A percentile compares a stretch with the other conserved stretches of the same genome.
Conservation (phyloP, 1,140 invertebrate genomes). For the Neodiprion virginianus region DNA sequence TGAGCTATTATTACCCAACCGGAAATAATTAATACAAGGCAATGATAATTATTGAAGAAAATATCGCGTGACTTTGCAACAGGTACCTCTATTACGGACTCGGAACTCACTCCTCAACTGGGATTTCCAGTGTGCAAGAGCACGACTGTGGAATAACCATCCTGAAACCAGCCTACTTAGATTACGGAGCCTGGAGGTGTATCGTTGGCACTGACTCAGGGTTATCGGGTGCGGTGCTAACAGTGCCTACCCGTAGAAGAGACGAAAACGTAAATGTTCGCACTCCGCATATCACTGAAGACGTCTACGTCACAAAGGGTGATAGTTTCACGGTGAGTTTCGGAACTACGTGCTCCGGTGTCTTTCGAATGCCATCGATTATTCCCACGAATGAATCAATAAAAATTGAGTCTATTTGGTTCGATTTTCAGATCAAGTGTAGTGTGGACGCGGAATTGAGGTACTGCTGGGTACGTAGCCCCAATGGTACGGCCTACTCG, state of each 20-base stretch:
- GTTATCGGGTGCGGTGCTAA: neutral
- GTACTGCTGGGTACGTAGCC: constrained; percentile 51
- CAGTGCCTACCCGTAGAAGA: neutral
- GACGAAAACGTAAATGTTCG: neutral
- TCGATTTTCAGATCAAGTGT: constrained; percentile 43
- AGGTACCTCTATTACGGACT: constrained; percentile 14
- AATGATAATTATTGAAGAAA: neutral
- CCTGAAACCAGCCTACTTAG: constrained; percentile 32
- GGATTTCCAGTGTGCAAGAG: neutral
- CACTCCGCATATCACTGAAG: constrained; percentile 15
- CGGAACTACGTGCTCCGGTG: no score
- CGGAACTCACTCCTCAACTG: neutral
- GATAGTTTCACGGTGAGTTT: constrained; percentile 40
- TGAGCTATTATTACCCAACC: constrained; percentile 19
- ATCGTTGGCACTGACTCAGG: constrained; percentile 30
- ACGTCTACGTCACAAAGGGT: constrained; percentile 43
- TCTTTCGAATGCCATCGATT: neutral
- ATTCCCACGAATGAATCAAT: neutral
- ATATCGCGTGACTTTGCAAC: neutral
- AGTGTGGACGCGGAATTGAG: constrained; percentile 35
- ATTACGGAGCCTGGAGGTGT: constrained; percentile 51
- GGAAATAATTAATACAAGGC: neutral
- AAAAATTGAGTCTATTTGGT: neutral
- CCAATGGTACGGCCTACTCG: constrained; percentile 39
- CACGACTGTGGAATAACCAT: constrained; percentile 47